Base-by-base conservation (phyloP, 2,113 vertebrate genomes). In the Galemys pyrenaicus region DNA sequence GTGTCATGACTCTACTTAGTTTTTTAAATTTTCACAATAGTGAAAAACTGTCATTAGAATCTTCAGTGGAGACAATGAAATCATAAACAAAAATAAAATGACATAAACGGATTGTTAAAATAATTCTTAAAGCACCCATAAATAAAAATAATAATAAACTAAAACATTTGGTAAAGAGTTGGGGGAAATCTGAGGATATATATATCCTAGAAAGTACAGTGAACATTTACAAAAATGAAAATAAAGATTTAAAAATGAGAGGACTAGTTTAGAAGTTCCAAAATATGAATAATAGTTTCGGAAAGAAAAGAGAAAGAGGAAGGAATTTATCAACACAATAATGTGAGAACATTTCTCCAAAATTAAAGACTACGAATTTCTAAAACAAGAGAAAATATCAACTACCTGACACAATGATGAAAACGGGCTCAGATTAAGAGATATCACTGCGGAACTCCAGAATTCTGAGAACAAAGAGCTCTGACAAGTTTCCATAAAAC, bases 221-320 rank as follows among this genome's bases (percentile, higher is more conserved):
- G 35, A 74, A 91, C 87, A 37, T 19, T 17, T 32, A 65, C 1
- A 65, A 30, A 86, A 88, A 81, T 68, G 26, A 67, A 94, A 83
- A 65, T 41, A 58, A 62, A 49, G 16, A 93, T 39, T 54, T 7
- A 90, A 87, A 85, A 79, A 39, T 56, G 51, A 54, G 37, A 91
- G 32, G 11, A 46, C 49, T 37, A 51, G 79, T 79, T 4, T 26
- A 81, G 41, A 89, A 84, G 37, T 28, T 30, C 39, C 54, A 86
- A 82, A 93, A 68, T 79, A 35, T 39, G 46, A 22, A 2, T n/a
- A 80, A n/a, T 6, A 58, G 77, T 49, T 81, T 11, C 51, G 89
- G 54, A 93, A n/a, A 80, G 13, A 73, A 91, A 91, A 86, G 41
- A 67, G 15, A 73, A 93, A 93, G 22, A 77, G 49, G 15, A 56